These are phyloP conservation scores for Gymnocypris eckloni DNA, from an alignment of 2,797 vertebrate species.

Conservation along the genomic window DNA sequence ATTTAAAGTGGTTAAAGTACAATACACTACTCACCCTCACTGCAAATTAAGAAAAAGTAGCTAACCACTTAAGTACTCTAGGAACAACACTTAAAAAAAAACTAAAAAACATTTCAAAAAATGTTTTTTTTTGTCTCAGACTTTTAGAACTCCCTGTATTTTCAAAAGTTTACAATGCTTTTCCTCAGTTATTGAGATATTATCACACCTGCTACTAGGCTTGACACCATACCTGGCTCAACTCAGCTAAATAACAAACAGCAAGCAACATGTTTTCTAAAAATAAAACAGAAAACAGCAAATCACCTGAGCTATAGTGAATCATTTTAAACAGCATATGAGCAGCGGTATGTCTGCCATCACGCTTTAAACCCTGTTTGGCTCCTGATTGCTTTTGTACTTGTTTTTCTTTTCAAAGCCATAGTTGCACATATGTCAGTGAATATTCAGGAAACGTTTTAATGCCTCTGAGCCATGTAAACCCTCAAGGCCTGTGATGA, in stretches of 20 bases:
- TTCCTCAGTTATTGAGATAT: slow-evolving; percentile 17
- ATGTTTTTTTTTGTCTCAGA: no score
- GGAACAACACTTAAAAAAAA: no score
- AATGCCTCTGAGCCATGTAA: slow-evolving; percentile 61
- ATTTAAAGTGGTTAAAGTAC: slow-evolving; percentile 2
- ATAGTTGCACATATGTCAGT: slow-evolving; percentile 45
- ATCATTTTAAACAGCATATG: slow-evolving; percentile 54
- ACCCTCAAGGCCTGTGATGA: slow-evolving; percentile 60
- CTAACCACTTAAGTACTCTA: not conserved
- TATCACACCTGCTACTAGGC: not conserved
- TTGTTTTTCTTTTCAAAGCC: slow-evolving; percentile 50
- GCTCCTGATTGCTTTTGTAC: slow-evolving; percentile 52
- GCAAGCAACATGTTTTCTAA: slow-evolving; percentile 2
- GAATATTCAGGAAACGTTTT: slow-evolving; percentile 55
- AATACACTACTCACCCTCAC: not conserved
- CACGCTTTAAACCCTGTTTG: slow-evolving; percentile 59
- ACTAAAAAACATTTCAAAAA: no score
- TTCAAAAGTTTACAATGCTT: not conserved
- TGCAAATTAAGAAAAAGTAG: not conserved
- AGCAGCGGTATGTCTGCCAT: slow-evolving; percentile 32
- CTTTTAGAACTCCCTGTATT: not conserved
- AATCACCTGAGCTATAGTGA: slow-evolving; percentile 54
- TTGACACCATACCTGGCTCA: not conserved
- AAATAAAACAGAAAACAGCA: not conserved
- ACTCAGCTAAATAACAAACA: slow-evolving; percentile 40